These are phyloP conservation scores for Phaedon cochleariae DNA, from an alignment of 2,888 invertebrate genomes.

Conservation along the genomic window DNA sequence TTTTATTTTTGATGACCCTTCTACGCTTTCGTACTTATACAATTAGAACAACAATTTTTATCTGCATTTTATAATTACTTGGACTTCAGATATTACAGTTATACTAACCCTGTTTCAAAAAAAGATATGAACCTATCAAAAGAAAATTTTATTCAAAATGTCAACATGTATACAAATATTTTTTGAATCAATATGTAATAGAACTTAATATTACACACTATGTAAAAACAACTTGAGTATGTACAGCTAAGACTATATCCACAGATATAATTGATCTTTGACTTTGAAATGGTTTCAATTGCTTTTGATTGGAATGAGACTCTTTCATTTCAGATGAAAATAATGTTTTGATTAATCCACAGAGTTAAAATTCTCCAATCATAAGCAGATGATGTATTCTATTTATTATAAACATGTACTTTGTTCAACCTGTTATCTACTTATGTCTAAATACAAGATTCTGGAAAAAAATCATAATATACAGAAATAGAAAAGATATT, in stretches of 20 bases:
- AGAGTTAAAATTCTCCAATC: neutral
- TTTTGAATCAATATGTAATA: slow-evolving; percentile 36
- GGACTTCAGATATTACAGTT: too few species aligned
- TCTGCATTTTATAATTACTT: too few species aligned
- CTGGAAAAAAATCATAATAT: slow-evolving; percentile 3
- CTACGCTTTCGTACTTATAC: too few species aligned
- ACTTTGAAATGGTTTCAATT: neutral
- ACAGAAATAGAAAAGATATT: slow-evolving; percentile 25
- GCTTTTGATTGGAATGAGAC: neutral
- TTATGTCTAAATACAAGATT: neutral
- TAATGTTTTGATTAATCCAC: neutral
- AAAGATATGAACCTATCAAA: slow-evolving; percentile 12
- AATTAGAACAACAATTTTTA: too few species aligned
- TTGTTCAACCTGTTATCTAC: neutral
- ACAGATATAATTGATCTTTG: slow-evolving; percentile 6
- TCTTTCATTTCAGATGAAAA: neutral
- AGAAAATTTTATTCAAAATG: slow-evolving; percentile 52
- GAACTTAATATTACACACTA: slow-evolving; percentile 3
- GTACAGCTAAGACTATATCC: slow-evolving; percentile 27
- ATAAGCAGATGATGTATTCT: neutral
- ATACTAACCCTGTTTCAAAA: too few species aligned
- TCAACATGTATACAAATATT: slow-evolving; percentile 57
- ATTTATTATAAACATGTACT: neutral
- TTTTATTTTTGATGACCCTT: too few species aligned
- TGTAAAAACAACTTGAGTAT: slow-evolving; percentile 27